These are phyloP conservation scores for Rhabdomys dilectus DNA, from an alignment of 2,113 vertebrate genomes.

Conservation along the genomic window DNA sequence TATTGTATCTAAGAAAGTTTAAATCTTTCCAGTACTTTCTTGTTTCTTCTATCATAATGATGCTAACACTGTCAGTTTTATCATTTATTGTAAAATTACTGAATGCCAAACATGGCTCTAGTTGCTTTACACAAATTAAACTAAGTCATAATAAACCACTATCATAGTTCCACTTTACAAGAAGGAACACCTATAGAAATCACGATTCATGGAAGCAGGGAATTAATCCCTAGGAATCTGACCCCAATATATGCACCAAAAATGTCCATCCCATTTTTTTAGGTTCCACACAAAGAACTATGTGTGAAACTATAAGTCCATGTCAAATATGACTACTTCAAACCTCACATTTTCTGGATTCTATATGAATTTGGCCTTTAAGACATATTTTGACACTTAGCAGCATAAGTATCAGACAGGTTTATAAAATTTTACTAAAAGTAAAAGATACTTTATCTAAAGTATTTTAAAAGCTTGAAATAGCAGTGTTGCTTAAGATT, in stretches of 20 bases:
- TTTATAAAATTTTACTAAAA: background rate
- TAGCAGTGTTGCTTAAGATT: background rate
- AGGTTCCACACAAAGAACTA: background rate
- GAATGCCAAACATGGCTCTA: background rate
- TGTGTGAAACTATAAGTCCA: background rate
- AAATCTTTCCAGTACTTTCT: slow-evolving; percentile 27
- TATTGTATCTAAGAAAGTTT: background rate
- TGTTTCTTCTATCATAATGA: background rate
- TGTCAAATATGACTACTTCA: background rate
- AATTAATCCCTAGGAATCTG: background rate
- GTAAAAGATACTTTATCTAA: background rate
- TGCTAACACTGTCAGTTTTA: background rate
- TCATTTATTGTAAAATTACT: background rate
- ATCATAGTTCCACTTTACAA: background rate
- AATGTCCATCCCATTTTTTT: background rate
- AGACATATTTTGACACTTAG: background rate
- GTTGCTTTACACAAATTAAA: slow-evolving; percentile 4
- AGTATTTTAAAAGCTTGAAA: background rate
- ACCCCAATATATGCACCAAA: background rate
- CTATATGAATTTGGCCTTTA: background rate
- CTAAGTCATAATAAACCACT: slow-evolving; percentile 8
- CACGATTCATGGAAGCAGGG: background rate
- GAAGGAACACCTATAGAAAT: background rate
- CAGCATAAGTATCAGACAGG: background rate
- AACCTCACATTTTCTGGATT: slow-evolving; percentile 12